Evolutionary conservation across 2,797 vertebrate species (phyloP).

Genomic region (Gouania willdenowi): DNA sequence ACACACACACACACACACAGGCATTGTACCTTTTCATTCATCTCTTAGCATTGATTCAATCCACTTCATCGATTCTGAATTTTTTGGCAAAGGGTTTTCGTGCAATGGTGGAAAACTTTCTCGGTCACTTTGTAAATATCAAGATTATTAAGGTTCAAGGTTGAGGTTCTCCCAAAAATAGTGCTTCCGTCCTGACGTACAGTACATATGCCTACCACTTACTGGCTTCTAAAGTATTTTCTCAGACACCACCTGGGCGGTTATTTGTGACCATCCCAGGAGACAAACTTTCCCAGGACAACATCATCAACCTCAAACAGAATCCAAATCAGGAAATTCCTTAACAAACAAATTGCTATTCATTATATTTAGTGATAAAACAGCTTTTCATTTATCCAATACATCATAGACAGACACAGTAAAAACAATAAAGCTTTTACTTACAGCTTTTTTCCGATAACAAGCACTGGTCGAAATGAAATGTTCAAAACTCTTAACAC

Average conservation of each 20-base stretch:
- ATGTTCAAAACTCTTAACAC: too few species aligned
- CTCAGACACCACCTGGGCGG: slow-evolving; percentile 65
- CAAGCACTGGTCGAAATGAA: too few species aligned
- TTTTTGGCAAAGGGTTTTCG: slow-evolving; percentile 55
- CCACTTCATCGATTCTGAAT: slow-evolving; percentile 69
- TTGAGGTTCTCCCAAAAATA: slow-evolving; percentile 30
- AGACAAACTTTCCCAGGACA: slow-evolving; percentile 59
- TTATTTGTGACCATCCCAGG: slow-evolving; percentile 61
- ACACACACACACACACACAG: slow-evolving; percentile 72
- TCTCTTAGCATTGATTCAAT: slow-evolving; percentile 74
- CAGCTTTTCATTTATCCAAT: too few species aligned
- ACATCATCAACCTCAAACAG: too few species aligned
- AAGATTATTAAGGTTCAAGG: slow-evolving; percentile 33
- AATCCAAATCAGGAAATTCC: slow-evolving; percentile 7
- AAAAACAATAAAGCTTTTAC: too few species aligned
- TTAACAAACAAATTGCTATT: too few species aligned
- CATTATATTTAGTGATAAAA: too few species aligned
- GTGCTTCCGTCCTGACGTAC: slow-evolving; percentile 27
- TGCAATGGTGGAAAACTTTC: slow-evolving; percentile 47
- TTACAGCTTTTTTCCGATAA: too few species aligned
- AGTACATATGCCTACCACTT: slow-evolving; percentile 45
- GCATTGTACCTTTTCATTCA: slow-evolving; percentile 76
- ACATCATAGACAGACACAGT: too few species aligned
- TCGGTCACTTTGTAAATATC: slow-evolving; percentile 44
- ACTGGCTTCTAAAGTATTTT: slow-evolving; percentile 65